Percentiles rank a stretch among this genome's conserved stretches.
Conservation (phyloP, 2,888 invertebrate species). For the Macrophya annulata region DNA sequence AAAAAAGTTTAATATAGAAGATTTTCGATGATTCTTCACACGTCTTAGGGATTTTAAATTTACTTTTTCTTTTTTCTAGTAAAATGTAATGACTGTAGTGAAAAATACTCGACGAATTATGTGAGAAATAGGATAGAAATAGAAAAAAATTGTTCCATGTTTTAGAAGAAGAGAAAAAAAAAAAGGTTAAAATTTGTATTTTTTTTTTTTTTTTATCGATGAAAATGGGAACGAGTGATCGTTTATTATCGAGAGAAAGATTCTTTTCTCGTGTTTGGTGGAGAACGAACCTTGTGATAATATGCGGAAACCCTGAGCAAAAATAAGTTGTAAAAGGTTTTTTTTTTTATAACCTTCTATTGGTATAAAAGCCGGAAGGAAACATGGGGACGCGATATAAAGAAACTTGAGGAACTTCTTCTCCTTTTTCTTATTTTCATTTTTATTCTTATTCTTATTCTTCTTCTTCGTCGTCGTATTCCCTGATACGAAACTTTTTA, state of each 20-base stretch:
- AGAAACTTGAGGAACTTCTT: conserved; percentile 7
- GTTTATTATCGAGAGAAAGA: not conserved
- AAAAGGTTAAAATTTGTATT: not conserved
- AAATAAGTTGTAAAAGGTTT: not conserved
- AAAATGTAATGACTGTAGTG: too few species aligned
- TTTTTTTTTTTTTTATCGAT: not conserved
- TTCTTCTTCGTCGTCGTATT: not conserved
- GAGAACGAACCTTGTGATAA: not conserved
- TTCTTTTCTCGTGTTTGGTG: not conserved
- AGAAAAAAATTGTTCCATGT: too few species aligned
- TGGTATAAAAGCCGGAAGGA: conserved; percentile 10
- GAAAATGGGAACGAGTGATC: not conserved
- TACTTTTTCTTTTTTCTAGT: too few species aligned
- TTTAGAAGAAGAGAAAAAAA: not conserved
- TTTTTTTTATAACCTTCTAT: not conserved
- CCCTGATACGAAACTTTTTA: conserved; percentile 23
- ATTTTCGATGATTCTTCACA: not conserved
- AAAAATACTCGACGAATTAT: too few species aligned
- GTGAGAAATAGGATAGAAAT: too few species aligned
- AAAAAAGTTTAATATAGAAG: not conserved
- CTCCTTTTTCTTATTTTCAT: not conserved
- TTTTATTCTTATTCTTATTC: not conserved
- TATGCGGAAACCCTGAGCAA: not conserved
- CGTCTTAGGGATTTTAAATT: too few species aligned
- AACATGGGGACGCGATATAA: conserved; percentile 25